Conservation (phyloP, 92 coral and sea anemone genomes). For the Blastomussa wellsi region DNA sequence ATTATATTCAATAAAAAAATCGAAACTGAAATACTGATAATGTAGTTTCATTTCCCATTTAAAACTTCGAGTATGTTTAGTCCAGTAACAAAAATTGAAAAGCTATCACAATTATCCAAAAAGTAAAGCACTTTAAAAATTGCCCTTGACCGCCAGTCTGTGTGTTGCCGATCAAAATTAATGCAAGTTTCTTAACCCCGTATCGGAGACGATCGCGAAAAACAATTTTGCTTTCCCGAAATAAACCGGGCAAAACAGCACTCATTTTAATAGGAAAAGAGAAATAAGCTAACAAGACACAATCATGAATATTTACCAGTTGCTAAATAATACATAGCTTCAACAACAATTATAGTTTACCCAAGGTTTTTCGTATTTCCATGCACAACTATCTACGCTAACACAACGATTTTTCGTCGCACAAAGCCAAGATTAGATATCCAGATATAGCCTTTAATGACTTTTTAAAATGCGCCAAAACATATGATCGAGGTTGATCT, state of each 20-base stretch:
- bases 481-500: background rate
- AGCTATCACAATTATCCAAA: background rate
- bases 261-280: background rate
- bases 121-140: background rate
- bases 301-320: conserved; percentile 9
- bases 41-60: too few relatives aligned
- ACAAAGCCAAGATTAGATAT: background rate
- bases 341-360: conserved; percentile 13
- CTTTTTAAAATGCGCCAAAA: conserved; percentile 6
- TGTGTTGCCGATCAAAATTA: background rate
- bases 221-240: background rate
- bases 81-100: background rate
- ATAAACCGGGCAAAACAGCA: background rate
- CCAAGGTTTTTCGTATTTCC: background rate
- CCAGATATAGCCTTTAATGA: background rate
- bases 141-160: background rate
- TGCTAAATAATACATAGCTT: conserved; percentile 30
- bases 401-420: background rate
- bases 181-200: background rate
- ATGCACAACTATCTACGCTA: background rate
- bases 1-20: background rate
- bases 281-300: background rate
- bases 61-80: background rate
- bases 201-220: background rate
- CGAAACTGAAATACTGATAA: background rate